Base-by-base conservation (phyloP, 1,140 invertebrate species). In the Aricia agestis region DNA sequence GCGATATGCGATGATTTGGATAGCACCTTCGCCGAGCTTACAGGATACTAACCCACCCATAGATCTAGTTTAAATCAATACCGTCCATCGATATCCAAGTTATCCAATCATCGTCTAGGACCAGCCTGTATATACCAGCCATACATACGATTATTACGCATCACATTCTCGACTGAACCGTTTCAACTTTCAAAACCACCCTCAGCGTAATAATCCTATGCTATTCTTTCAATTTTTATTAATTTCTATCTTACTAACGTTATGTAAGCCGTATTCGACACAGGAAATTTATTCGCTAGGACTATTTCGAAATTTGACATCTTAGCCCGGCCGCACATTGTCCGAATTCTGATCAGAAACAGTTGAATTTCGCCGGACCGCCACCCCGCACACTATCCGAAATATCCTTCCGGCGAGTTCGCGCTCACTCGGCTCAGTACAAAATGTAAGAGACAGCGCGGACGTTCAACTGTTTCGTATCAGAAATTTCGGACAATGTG, bases 1-100 rank as follows among this genome's bases (percentile, higher is more conserved):
- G 95, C 96, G 92, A 96, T 99, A 93, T 96, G 97, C 93, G 97
- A 98, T 92, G 98, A 99, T 93, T 97, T 99, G 95, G 98, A 99
- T 93, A 96, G 97, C 92, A 99, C 98, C 86, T 97, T 99, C 93
- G 95, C 96, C 89, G 96, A 97, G 93, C 94, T 96, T 93, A 95
- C 95, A 87, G 95, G 95, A 94, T 96, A 96, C 94, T 96, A 96
- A 95, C 93, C 83, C 42, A 73, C 78, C 84, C 81, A 78, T 83
- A 77, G 83, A 81, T 76, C 78, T 89, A 88, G 83, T 79, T 81
- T 88, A 90, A 89, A 84, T 83, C 78, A 79, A 78, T 75, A 89
- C 82, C 84, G 82, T 89, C 80, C 82, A 74, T 73, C 70, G 42
- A 69, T 13, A 68, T 69, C 68, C 67, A 59, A 32, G 15, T 68